Evolutionary conservation across 2,797 vertebrate species (phyloP).

Genomic region (Odontamblyopus rebecca): DNA sequence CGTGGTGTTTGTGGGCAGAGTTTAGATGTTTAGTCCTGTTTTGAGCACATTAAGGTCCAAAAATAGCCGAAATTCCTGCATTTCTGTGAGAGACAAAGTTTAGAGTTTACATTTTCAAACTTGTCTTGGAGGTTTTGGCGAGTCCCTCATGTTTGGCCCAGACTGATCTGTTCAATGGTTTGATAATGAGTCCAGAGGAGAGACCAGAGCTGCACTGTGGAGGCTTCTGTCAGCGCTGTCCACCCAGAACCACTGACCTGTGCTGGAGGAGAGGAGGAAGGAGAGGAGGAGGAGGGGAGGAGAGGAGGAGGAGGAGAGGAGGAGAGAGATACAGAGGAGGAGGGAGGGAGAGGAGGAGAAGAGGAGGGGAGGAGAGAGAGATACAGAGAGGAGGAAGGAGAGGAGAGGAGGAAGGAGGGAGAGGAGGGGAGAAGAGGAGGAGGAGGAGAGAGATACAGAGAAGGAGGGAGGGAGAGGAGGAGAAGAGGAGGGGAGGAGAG

Average conservation of each 20-base stretch:
- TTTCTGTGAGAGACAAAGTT: not conserved
- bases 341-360: not conserved
- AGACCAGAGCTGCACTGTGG: constrained; percentile 12
- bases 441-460: no score
- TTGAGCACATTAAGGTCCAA: no score
- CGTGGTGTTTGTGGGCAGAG: no score
- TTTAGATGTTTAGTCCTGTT: no score
- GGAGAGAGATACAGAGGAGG: no score
- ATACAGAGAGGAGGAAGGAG: no score
- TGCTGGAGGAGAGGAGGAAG: constrained; percentile 17
- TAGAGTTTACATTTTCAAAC: constrained; percentile 2
- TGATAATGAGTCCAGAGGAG: constrained; percentile 46
- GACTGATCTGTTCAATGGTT: constrained; percentile 47
- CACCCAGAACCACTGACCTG: constrained; percentile 33
- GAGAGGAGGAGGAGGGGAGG: not conserved
- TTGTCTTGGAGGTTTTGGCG: constrained; percentile 1
- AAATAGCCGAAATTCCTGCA: no score
- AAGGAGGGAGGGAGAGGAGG: no score
- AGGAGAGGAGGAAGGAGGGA: no score
- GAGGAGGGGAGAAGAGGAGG: no score
- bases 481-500: no score
- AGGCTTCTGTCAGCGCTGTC: constrained; percentile 21
- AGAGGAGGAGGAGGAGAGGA: no score
- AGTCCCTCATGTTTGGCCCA: constrained; percentile 12
- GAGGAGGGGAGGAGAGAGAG: not conserved